Base-by-base conservation (phyloP, 2,113 vertebrate species). In the Bos taurus region DNA sequence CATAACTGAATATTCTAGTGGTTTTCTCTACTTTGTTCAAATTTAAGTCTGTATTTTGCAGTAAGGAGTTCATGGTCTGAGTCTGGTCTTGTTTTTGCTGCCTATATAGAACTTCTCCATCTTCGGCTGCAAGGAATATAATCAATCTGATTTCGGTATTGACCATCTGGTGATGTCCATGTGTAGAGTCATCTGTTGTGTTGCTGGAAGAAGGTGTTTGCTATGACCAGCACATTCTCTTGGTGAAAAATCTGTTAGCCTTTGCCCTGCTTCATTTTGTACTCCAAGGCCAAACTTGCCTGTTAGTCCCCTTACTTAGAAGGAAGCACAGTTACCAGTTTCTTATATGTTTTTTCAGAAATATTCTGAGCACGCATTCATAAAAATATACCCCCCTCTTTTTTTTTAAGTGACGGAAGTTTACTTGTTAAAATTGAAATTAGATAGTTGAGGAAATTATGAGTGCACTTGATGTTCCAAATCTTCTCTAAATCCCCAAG, bases 381-480 rank as follows among this genome's bases (percentile, higher is more conserved):
- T 82, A 90, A 83, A 40, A 86, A 50, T 59, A 28, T 78, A 48
- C 46, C 48, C 15, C 7, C 21, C 36, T 5, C 6, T 1, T 83
- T 77, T 77, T 43, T 77, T 25, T 62, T 62, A 43, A 46, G 33
- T 50, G 26, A 92, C 48, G 64, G 80, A 95, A 80, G 48, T 93
- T 97, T 91, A 54, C 62, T 94, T 64, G 64, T 86, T 91, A 96
- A 33, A 78, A 93, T 67, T 95, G n/a, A 95, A 36, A 89, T 95
- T 23, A 86, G 74, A 56, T 84, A 56, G 60, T 80, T 90, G 50
- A 95, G 91, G 19, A 88, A 90, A 86, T 96, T 90, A 81, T 82
- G 26, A 28, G 25, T 88, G 26, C 33, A 60, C 21, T 81, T 91
- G 84, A n/a, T 92, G 25, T 2, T 95, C 21, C 25, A 85, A 48